A percentile compares a stretch with the other conserved stretches of the same genome.
Evolutionary conservation across 2,113 vertebrate species (phyloP).

Genomic region (Percina caprodes): DNA sequence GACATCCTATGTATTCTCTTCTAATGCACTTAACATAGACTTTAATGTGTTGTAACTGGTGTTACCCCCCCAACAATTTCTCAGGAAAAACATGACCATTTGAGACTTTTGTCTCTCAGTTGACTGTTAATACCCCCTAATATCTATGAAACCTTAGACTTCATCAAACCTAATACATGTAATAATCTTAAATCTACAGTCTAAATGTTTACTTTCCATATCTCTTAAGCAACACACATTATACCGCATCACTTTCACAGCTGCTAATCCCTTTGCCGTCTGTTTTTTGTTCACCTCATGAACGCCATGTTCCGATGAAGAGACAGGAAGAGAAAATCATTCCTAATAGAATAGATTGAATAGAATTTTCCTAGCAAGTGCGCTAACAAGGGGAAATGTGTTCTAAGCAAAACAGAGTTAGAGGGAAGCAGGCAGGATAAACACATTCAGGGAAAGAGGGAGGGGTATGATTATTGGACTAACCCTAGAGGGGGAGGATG

Average conservation of each 20-base stretch:
- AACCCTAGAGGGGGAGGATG: constrained; percentile 57
- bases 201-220: not conserved
- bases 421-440: constrained; percentile 51
- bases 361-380: constrained; percentile 54
- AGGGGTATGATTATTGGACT: constrained; percentile 64
- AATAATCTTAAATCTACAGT: too few relatives aligned
- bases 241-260: constrained; percentile 17
- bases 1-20: too few relatives aligned
- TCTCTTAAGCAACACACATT: not conserved
- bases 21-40: too few relatives aligned
- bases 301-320: constrained; percentile 18
- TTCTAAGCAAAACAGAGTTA: constrained; percentile 57
- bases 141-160: too few relatives aligned
- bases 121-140: too few relatives aligned
- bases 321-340: constrained; percentile 54
- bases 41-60: too few relatives aligned
- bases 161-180: too few relatives aligned
- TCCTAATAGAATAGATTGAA: constrained; percentile 33
- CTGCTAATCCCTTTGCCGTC: constrained; percentile 1
- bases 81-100: too few relatives aligned
- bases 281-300: constrained; percentile 5
- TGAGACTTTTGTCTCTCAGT: too few relatives aligned
- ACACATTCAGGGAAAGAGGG: constrained; percentile 54
- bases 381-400: constrained; percentile 67
- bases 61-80: too few relatives aligned